Percentiles rank a stretch among this genome's conserved stretches.
Conservation (phyloP, 2,888 invertebrate genomes). For the Baronia brevicornis region DNA sequence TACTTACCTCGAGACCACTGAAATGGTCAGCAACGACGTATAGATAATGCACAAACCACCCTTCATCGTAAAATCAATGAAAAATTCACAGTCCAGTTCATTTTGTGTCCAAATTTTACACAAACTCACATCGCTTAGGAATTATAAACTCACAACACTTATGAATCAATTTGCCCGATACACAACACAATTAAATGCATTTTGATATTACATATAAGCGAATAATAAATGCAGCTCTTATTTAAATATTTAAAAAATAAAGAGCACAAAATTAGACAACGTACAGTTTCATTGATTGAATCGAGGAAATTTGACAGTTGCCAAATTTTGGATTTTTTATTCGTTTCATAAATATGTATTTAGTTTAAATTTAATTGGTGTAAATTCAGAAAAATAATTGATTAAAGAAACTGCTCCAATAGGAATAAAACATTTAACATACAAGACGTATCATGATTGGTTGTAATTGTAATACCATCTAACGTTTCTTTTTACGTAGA, state of each 20-base stretch:
- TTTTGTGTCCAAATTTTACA: conserved; percentile 65
- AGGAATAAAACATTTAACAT: conserved; percentile 47
- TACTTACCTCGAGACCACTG: conserved; percentile 75
- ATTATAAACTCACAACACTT: no score
- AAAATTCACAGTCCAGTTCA: conserved; percentile 66
- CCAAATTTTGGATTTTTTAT: conserved; percentile 35
- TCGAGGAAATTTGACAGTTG: conserved; percentile 45
- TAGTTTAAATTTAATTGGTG: conserved; percentile 32
- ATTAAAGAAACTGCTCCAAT: conserved; percentile 39
- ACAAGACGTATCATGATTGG: conserved; percentile 34
- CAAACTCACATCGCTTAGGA: conserved; percentile 43
- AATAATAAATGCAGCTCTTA: conserved; percentile 18
- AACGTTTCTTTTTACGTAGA: conserved; percentile 30
- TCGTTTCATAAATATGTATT: conserved; percentile 16
- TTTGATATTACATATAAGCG: conserved; percentile 16
- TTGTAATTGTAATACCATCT: conserved; percentile 3
- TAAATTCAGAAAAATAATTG: conserved; percentile 20
- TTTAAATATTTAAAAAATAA: conserved; percentile 18
- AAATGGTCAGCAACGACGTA: conserved; percentile 77
- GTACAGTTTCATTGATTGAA: conserved; percentile 37
- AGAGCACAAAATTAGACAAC: conserved; percentile 23
- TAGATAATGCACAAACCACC: conserved; percentile 74
- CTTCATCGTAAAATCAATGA: conserved; percentile 76
- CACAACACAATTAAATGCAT: no score
- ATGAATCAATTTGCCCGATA: no score